These are phyloP conservation scores for Spheniscus humboldti DNA, from an alignment of 2,797 vertebrate genomes.

Conservation along the genomic window DNA sequence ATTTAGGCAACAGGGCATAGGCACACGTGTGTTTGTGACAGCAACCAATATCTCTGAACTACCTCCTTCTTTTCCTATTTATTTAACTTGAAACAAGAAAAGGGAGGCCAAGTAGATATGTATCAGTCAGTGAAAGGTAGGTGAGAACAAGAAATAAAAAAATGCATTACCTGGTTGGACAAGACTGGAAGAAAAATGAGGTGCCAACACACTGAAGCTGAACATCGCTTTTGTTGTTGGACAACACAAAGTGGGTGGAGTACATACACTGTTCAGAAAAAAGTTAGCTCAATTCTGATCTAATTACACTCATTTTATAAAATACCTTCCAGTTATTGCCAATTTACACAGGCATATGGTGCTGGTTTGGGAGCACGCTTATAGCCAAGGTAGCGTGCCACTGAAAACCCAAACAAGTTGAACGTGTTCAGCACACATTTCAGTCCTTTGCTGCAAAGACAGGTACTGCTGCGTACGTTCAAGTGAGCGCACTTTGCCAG, in stretches of 20 bases:
- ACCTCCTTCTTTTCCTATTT: neutral
- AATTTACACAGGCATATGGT: too few species aligned
- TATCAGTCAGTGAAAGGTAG: neutral
- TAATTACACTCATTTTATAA: neutral
- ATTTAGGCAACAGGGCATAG: neutral
- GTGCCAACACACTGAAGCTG: neutral
- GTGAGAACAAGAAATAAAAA: neutral
- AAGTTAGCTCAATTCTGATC: neutral
- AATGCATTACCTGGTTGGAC: neutral
- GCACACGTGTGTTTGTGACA: neutral
- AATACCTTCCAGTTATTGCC: neutral
- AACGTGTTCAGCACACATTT: fast-evolving
- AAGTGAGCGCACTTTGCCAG: fast-evolving
- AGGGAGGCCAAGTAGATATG: neutral
- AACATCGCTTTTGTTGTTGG: neutral
- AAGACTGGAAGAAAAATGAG: neutral
- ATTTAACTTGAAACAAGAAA: neutral
- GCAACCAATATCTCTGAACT: neutral
- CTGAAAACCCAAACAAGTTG: too few species aligned
- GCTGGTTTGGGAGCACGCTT: neutral
- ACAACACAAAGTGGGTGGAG: neutral
- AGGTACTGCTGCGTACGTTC: fast-evolving
- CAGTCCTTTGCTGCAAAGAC: neutral
- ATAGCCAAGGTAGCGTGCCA: neutral
- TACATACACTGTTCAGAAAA: neutral